Evolutionary conservation across 2,113 vertebrate genomes (phyloP).

Genomic region (Chlamydotis undulata): DNA sequence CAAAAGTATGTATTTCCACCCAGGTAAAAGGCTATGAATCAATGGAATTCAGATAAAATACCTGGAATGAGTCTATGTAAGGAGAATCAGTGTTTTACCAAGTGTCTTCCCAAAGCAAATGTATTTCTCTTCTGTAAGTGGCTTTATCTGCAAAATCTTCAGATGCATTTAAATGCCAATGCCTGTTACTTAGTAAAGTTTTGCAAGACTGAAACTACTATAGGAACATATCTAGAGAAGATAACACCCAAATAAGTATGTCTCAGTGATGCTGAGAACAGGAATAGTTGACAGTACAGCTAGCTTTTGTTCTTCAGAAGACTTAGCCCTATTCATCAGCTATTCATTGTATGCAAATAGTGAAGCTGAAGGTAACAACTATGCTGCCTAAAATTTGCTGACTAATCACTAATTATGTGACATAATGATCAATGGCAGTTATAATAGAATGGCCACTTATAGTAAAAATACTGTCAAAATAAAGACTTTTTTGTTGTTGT

Average conservation of each 20-base stretch:
- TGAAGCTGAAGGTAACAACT: neutral
- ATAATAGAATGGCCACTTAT: conserved; percentile 15
- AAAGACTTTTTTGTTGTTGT: neutral
- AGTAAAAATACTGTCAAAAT: conserved; percentile 34
- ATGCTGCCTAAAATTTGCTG: neutral
- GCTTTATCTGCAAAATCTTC: neutral
- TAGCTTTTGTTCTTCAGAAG: neutral
- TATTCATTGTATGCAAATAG: neutral
- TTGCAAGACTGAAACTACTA: neutral
- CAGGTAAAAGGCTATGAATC: neutral
- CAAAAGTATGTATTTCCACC: neutral
- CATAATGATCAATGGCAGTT: neutral
- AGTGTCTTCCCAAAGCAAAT: neutral
- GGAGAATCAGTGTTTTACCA: neutral
- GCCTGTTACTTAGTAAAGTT: neutral
- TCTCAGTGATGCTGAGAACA: neutral
- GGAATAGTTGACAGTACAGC: neutral
- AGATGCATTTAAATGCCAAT: neutral
- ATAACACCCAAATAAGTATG: neutral
- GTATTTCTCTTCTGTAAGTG: neutral
- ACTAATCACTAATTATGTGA: conserved; percentile 17
- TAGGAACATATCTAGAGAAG: neutral
- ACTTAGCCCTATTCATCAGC: neutral
- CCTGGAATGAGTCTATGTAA: neutral
- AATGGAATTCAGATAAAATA: neutral